Evolutionary conservation across 2,797 vertebrate genomes (phyloP).

Genomic region (Steatocranus sp.): DNA sequence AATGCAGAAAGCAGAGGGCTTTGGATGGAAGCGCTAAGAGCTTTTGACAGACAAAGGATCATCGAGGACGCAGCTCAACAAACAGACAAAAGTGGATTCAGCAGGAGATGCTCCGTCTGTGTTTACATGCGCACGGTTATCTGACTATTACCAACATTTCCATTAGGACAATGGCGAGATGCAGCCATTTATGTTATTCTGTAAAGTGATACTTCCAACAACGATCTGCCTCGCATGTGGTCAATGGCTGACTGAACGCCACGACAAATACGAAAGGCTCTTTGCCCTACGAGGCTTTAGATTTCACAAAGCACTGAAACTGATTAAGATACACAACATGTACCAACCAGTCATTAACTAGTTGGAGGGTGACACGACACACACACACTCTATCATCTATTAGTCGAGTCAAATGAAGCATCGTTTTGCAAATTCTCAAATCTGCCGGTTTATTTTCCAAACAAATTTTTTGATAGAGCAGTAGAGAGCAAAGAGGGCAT

Average conservation of each 20-base stretch:
- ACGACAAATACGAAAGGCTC: not conserved
- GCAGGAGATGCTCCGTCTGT: conserved; percentile 48
- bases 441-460: not conserved
- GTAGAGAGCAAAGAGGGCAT: not conserved
- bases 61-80: conserved; percentile 53
- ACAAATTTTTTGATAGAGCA: not conserved
- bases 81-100: conserved; percentile 62
- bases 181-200: conserved; percentile 35
- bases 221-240: conserved; percentile 15
- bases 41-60: conserved; percentile 74
- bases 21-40: conserved; percentile 65
- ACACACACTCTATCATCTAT: not conserved
- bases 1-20: conserved; percentile 65
- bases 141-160: conserved; percentile 43
- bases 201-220: conserved; percentile 46
- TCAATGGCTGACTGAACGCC: not conserved
- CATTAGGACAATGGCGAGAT: conserved; percentile 32
- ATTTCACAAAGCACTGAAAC: not conserved
- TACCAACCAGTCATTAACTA: not conserved
- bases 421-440: not conserved
- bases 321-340: not conserved
- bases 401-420: not conserved
- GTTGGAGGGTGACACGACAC: not conserved
- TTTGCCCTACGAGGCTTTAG: not conserved
- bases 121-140: conserved; percentile 44